Conservation (phyloP, 2,113 vertebrate genomes). For the Bufo bufo region DNA sequence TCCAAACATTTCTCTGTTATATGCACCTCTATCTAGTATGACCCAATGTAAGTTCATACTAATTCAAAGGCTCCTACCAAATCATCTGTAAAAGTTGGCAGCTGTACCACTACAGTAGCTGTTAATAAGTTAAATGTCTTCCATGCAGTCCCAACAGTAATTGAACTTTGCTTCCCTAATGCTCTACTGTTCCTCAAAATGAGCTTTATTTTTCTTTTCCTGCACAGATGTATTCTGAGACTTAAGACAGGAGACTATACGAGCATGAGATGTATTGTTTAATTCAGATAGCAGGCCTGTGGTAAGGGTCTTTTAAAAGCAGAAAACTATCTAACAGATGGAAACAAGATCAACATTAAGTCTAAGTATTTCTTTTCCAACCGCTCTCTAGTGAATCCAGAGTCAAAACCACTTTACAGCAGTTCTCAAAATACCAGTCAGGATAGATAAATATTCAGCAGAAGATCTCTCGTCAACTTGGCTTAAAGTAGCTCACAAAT, state of each 20-base stretch:
- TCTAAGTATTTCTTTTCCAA: conserved; percentile 36
- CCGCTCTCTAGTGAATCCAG: conserved; percentile 47
- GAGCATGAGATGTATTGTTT: conserved; percentile 19
- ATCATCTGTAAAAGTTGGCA: conserved; percentile 27
- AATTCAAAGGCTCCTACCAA: conserved; percentile 15
- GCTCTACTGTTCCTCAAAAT: conserved; percentile 1
- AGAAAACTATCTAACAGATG: conserved; percentile 49
- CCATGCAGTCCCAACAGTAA: conserved; percentile 22
- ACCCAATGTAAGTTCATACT: background rate
- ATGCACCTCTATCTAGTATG: background rate
- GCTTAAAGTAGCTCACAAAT: background rate
- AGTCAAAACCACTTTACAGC: conserved; percentile 55
- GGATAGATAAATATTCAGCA: conserved; percentile 51
- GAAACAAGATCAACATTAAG: conserved; percentile 49
- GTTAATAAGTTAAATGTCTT: conserved; percentile 36
- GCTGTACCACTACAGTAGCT: conserved; percentile 29
- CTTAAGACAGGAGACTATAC: conserved; percentile 3
- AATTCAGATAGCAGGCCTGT: conserved; percentile 54
- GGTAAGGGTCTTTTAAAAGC: conserved; percentile 34
- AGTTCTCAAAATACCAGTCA: conserved; percentile 44
- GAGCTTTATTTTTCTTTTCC: conserved; percentile 15
- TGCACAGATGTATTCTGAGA: conserved; percentile 36
- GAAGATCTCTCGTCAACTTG: conserved; percentile 29
- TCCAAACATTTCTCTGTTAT: background rate
- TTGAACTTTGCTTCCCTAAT: conserved; percentile 32